Evolutionary conservation across 2,888 invertebrate genomes (phyloP), one percentile per base, ranked within the genome.

Genomic region (Lasius fuliginosus): DNA sequence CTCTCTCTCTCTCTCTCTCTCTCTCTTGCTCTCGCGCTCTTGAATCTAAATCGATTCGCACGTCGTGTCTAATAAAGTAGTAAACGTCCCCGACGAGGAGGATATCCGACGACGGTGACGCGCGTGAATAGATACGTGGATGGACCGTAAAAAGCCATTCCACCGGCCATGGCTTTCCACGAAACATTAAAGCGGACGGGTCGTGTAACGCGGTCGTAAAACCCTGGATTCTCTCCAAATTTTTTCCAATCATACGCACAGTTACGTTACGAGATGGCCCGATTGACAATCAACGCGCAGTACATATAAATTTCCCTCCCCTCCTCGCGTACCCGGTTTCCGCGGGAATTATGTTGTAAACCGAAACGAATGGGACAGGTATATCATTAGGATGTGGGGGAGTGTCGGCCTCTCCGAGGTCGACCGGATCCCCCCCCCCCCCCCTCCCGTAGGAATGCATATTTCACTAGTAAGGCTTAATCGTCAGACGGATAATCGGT

Each of bases 71-170:
- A 56, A 77, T 53, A 53, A 53, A 53, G n/a, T 53, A 67, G 33
- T 69, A 77, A 77, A 69, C 18, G 18, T 58, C 18, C 18, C 18
- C 5, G 68, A 46, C 9, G 23, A 23, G 23, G 27, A 23, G 56
- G 58, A 33, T 68, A 76, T 74, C 23, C 40, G 30, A 46, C 65
- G 58, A 40, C 69, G 76, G 82, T 33, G 36, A 60, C 58, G 62
- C 67, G 69, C 67, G 49, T 82, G 71, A 84, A 86, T 87, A 86
- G 90, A 90, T 86, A 81, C 74, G 69, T 23, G 86, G 82, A 84
- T 53, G 82, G 85, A 27, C 81, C 89, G 83, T 90, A 88, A 88
- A 88, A 88, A 90, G 77, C 84, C 84, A 85, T 76, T 73, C 68
- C 75, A 56, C 68, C 82, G 76, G n/a, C n/a, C 49, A n/a, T 76